Conservation (phyloP, 2,888 invertebrate genomes). For the Leucania comma region DNA sequence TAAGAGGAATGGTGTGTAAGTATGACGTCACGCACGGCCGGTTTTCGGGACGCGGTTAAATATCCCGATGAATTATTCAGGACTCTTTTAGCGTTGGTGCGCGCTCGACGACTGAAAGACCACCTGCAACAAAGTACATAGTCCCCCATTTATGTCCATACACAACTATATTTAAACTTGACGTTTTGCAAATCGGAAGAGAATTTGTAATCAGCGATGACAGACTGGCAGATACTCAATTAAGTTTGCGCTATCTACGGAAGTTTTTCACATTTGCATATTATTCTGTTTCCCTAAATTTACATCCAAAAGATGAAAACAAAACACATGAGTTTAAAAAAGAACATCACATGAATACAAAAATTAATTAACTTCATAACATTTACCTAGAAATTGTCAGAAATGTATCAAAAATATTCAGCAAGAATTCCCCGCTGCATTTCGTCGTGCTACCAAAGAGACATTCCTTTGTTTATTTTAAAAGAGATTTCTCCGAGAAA, state of each 20-base stretch:
- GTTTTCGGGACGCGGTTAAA: slow-evolving; percentile 81
- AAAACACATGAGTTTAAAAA: background rate
- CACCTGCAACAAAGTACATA: slow-evolving; percentile 89
- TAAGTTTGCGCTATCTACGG: slow-evolving; percentile 8
- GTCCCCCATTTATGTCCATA: slow-evolving; percentile 82
- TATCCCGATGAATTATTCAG: slow-evolving; percentile 89
- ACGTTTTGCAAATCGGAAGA: slow-evolving; percentile 71
- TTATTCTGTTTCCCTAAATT: background rate
- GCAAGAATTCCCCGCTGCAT: slow-evolving; percentile 66
- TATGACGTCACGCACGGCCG: slow-evolving; percentile 72
- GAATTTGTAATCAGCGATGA: slow-evolving; percentile 70
- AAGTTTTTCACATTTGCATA: background rate
- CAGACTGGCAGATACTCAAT: slow-evolving; percentile 42
- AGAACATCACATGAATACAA: slow-evolving; percentile 9
- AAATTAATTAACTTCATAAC: slow-evolving; percentile 31
- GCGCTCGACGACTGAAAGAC: slow-evolving; percentile 76
- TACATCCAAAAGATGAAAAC: background rate
- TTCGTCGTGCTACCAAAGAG: slow-evolving; percentile 65
- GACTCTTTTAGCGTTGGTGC: slow-evolving; percentile 83
- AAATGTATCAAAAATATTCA: slow-evolving; percentile 46
- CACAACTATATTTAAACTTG: slow-evolving; percentile 75
- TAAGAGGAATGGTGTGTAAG: slow-evolving; percentile 70
- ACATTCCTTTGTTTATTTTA: slow-evolving; percentile 79
- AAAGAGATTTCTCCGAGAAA: slow-evolving; percentile 78
- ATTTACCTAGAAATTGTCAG: slow-evolving; percentile 17